Base-by-base conservation (phyloP, 2,113 vertebrate species). In the Spilogale gracilis region DNA sequence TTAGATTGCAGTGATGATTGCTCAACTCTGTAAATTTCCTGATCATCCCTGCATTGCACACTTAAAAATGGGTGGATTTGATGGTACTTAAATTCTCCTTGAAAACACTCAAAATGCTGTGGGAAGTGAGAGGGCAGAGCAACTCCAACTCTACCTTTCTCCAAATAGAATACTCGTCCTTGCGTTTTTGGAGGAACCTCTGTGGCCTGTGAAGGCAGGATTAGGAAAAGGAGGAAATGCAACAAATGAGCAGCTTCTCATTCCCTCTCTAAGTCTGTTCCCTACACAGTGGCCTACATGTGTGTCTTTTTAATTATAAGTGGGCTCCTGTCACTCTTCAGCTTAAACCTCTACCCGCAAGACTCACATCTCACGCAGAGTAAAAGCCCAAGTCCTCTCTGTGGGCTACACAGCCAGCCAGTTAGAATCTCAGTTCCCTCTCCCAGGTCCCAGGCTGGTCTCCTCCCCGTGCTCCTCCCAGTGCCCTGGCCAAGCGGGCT, bases 351-450 rank as follows among this genome's bases (percentile, higher is more conserved):
- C 10, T 10, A 38, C 45, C 25, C 71, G 32, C 48, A 13, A 18
- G 78, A 78, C 20, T 50, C 91, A 20, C 1, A 10, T 43, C 45
- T 83, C 43, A 38, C 2, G 17, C n/a, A 2, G 2, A 32, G 4
- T 52, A 4, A 11, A 61, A 27, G 67, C 78, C 73, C 13, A 21
- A 56, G 9, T 4, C 45, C 50, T 38, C 32, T 10, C 16, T 8
- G 9, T 0, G n/a, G 56, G 30, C 21, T 6, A 0, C 5, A 1
- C 2, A 8, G 17, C 54, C 10, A 17, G 63, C 43, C 3, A 2
- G n/a, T 12, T 25, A 16, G n/a, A 14, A 17, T 21, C 45, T 2
- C 12, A 18, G 14, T 25, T 18, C 21, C 32, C 30, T 73, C 45
- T 7, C 3, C 20, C 14, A 3, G 63, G 30, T 7, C 54, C 18